Evolutionary conservation across 2,888 invertebrate genomes (phyloP).

Genomic region (Drosophila mercatorum): DNA sequence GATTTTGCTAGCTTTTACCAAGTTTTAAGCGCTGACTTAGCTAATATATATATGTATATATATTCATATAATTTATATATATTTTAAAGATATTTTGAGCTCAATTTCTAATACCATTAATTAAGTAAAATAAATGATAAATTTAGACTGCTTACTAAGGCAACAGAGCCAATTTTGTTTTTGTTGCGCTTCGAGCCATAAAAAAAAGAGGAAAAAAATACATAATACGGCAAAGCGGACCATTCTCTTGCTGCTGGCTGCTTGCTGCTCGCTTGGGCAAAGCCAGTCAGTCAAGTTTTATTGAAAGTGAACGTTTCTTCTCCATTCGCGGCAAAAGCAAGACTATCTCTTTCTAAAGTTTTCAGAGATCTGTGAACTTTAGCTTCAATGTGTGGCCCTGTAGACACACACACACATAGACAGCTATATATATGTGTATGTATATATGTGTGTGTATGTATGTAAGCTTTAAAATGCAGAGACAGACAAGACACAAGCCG

Average conservation of each 20-base stretch:
- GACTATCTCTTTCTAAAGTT: constrained; percentile 74
- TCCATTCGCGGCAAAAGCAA: constrained; percentile 68
- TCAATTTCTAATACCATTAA: not conserved
- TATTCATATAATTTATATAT: not conserved
- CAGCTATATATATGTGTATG: constrained; percentile 9
- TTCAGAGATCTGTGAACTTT: constrained; percentile 74
- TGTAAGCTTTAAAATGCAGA: constrained; percentile 36
- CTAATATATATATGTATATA: not conserved
- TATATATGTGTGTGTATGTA: not conserved
- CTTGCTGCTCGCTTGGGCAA: constrained; percentile 31
- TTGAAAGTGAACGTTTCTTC: constrained; percentile 76
- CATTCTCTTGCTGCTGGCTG: constrained; percentile 53
- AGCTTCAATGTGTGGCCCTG: constrained; percentile 73
- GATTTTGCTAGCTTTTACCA: not conserved
- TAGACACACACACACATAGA: constrained; percentile 23
- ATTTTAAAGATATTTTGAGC: no score
- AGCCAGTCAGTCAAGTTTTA: constrained; percentile 77
- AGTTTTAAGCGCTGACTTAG: not conserved
- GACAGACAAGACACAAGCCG: constrained; percentile 66
- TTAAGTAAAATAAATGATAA: not conserved
- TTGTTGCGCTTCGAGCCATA: constrained; percentile 49
- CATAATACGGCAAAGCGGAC: constrained; percentile 33
- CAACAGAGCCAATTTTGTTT: constrained; percentile 18
- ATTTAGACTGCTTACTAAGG: constrained; percentile 22
- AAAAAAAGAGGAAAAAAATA: constrained; percentile 2